Base-by-base conservation (phyloP, 92 coral and sea anemone species). In the Epizoanthus stellaris region DNA sequence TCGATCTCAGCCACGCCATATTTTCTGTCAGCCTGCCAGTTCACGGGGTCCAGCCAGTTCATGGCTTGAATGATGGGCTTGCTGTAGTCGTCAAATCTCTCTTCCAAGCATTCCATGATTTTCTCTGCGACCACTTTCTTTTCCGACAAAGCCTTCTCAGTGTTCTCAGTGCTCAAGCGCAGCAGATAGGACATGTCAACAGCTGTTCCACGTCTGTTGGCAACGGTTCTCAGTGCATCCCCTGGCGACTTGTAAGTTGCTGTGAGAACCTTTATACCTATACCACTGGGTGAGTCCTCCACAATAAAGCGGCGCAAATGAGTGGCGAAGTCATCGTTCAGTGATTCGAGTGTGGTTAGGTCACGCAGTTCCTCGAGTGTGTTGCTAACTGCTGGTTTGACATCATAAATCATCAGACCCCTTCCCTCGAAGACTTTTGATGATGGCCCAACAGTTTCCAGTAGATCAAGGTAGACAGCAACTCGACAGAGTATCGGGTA, bases 381-480 rank as follows among this genome's bases (percentile, higher is more conserved):
- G 17, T 67, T 80, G 69, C 38, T 49, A n/a, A 80, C 39, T 17
- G 85, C 54, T 16, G 57, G 60, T 43, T 64, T 39, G 49, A 80
- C 85, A 25, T 80, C 75, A 43, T 67, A 82, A 53, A 68, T 20
- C 86, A 82, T 82, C 17, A 82, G 67, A 12, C 70, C 21, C 36
- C 38, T 30, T 21, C 77, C 77, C 66, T 82, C 77, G 17, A 82
- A 82, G 40, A 68, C 86, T 15, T 67, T 67, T 21, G 77, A 82
- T 5, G 85, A 64, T 25, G 75, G 85, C 20, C 75, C 76, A 60
- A 65, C 67, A 40, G 23, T 15, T 60, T 80, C 85, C 58, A 60
- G 40, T 23, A 80, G 72, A 64, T 80, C 85, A 15, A 80, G 85
- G 39, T 68, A 82, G 63, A 73, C 62, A 38, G 77, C 86, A 68